A percentile compares a stretch with the other conserved stretches of the same genome.
These are phyloP conservation scores for Syngnathus floridae DNA, from an alignment of 2,113 vertebrate genomes.

Conservation along the genomic window DNA sequence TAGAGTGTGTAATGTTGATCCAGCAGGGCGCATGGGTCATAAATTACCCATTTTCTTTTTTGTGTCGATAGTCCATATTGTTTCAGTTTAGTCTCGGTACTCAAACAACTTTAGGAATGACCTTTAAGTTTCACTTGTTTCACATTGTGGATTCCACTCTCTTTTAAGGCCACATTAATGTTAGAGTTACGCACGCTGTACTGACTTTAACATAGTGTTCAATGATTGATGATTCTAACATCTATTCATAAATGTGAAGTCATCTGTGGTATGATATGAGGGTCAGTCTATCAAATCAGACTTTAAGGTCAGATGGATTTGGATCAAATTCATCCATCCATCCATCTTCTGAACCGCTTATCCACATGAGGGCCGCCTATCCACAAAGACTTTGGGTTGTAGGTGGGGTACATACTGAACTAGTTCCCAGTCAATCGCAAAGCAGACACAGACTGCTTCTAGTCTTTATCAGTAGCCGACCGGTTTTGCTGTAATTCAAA, in stretches of 20 bases:
- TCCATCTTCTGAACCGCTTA: too few species aligned
- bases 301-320: constrained; percentile 16
- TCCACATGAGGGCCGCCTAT: too few species aligned
- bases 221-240: too few species aligned
- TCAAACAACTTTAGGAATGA: constrained; percentile 36
- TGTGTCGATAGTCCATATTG: constrained; percentile 40
- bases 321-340: not conserved
- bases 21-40: constrained; percentile 38
- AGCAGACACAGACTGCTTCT: not conserved
- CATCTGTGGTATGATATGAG: not conserved
- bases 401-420: too few species aligned
- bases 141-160: constrained; percentile 10
- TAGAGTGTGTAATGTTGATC: constrained; percentile 22
- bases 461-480: not conserved
- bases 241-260: constrained; percentile 22
- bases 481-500: not conserved
- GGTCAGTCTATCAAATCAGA: constrained; percentile 20
- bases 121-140: constrained; percentile 39
- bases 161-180: constrained; percentile 12
- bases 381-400: too few species aligned
- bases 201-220: not conserved
- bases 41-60: constrained; percentile 53
- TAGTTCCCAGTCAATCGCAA: too few species aligned
- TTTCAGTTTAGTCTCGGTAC: constrained; percentile 24
- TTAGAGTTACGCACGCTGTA: not conserved